A percentile compares a stretch with the other conserved stretches of the same genome.
Evolutionary conservation across 1,140 invertebrate genomes (phyloP).

Genomic region (Lerema accius): DNA sequence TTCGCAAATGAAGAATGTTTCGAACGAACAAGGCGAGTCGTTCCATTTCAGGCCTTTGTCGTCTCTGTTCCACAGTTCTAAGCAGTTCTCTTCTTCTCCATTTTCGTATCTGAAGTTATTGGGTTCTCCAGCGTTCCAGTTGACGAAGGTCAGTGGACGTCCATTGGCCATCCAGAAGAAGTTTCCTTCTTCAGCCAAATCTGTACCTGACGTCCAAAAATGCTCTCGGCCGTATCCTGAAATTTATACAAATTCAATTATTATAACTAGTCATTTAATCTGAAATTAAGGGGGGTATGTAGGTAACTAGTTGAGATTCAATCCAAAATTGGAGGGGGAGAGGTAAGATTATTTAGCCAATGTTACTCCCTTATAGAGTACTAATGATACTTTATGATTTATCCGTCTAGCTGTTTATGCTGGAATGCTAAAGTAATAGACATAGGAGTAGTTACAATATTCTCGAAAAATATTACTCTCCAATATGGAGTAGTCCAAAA

Average conservation of each 20-base stretch:
- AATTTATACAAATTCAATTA: neutral
- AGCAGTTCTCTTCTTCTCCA: slow-evolving; percentile 94
- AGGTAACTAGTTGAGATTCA: too few relatives aligned
- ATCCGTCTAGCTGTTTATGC: too few relatives aligned
- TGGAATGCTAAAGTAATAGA: too few relatives aligned
- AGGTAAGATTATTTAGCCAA: too few relatives aligned
- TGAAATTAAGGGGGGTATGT: too few relatives aligned
- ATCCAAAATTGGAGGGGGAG: too few relatives aligned
- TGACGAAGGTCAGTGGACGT: slow-evolving; percentile 93
- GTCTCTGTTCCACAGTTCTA: slow-evolving; percentile 95
- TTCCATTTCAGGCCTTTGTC: slow-evolving; percentile 96
- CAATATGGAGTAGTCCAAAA: too few relatives aligned
- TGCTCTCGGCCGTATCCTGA: slow-evolving; percentile 93
- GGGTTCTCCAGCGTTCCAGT: slow-evolving; percentile 96
- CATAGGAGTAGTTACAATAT: too few relatives aligned
- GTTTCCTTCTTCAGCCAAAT: slow-evolving; percentile 93
- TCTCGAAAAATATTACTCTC: too few relatives aligned
- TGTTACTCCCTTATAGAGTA: too few relatives aligned
- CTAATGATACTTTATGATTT: too few relatives aligned
- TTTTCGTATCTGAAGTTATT: slow-evolving; percentile 97
- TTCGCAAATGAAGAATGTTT: slow-evolving; percentile 96
- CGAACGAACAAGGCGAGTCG: slow-evolving; percentile 95
- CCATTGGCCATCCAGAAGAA: slow-evolving; percentile 97
- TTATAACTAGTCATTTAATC: too few relatives aligned
- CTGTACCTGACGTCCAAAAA: slow-evolving; percentile 96